Evolutionary conservation across 2,113 vertebrate genomes (phyloP), one percentile per base, ranked within the genome.

Genomic region (Otis tarda): DNA sequence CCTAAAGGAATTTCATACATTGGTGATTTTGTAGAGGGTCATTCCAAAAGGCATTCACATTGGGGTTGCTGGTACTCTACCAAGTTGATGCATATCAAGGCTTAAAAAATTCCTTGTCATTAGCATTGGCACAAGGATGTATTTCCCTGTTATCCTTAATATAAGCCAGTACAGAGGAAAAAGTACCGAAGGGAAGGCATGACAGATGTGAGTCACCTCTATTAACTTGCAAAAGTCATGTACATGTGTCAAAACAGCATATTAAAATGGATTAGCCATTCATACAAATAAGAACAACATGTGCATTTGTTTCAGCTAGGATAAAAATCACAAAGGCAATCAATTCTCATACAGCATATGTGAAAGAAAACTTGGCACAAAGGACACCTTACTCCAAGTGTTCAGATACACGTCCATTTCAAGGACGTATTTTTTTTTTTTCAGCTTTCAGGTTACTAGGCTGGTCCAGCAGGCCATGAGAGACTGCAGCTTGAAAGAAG

Each of bases 211-310:
- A 94, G 64, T 95, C 92, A 93, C 94, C 87, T 96, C 95, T 91
- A 76, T 82, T 95, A 95, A 96, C 91, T 96, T 94, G 94, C 74
- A 84, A 89, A 96, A 96, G 96, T 95, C 94, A 94, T 96, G 91
- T 87, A 89, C 91, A 92, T 94, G 83, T 92, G 77, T 96, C 94
- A 96, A 92, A 96, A 60, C 77, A 85, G 80, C n/a, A 89, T 84
- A 96, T 96, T 94, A 96, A 96, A 96, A 96, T 94, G 95, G 89
- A 96, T 96, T 96, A 93, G 86, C 94, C 89, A 96, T 94, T 95
- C 96, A 94, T 91, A 95, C 94, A 97, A 97, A 96, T 92, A 89
- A 94, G 94, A 96, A 96, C 80, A 97, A 82, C 94, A 96, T 96
- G 90, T 91, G 89, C 65, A 82, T 96, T 96, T 95, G 70, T 85